These are phyloP conservation scores for Dendroctonus ponderosae DNA, from an alignment of 1,140 invertebrate genomes.

Conservation along the genomic window DNA sequence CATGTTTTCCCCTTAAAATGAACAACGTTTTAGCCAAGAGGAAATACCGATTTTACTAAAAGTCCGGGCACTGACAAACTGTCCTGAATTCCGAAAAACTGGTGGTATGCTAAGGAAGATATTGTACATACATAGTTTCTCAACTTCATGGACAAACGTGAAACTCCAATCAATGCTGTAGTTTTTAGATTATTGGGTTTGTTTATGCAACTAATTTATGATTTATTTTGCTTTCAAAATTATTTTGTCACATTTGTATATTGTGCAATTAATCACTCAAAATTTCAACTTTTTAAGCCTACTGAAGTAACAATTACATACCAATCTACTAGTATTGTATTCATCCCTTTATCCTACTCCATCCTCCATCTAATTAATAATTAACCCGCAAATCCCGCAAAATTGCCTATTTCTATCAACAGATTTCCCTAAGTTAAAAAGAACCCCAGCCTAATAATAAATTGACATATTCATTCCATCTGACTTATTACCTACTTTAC, in stretches of 20 bases:
- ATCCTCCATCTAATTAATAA: not conserved
- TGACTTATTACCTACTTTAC: conserved; percentile 33
- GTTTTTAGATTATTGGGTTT: not conserved
- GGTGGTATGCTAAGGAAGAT: too few relatives aligned
- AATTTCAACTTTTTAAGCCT: too few relatives aligned
- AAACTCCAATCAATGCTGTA: not conserved
- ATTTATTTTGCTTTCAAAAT: too few relatives aligned
- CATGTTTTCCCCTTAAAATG: conserved; percentile 23
- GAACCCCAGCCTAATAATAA: conserved; percentile 24
- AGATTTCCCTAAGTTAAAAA: conserved; percentile 22
- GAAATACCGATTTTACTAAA: conserved; percentile 26
- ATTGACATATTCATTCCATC: conserved; percentile 30
- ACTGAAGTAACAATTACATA: too few relatives aligned
- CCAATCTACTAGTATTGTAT: too few relatives aligned
- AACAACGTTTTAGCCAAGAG: conserved; percentile 23
- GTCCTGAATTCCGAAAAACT: not conserved
- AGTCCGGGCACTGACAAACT: conserved; percentile 2
- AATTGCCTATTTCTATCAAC: conserved; percentile 16
- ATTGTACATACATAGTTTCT: conserved; percentile 1
- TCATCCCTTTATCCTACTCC: too few relatives aligned
- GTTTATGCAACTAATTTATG: too few relatives aligned
- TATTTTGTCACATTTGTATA: too few relatives aligned
- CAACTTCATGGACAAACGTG: not conserved
- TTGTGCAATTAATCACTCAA: too few relatives aligned
- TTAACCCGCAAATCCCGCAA: not conserved